Evolutionary conservation across 2,797 vertebrate genomes (phyloP).

Genomic region (Helicolenus hilgendorfi): DNA sequence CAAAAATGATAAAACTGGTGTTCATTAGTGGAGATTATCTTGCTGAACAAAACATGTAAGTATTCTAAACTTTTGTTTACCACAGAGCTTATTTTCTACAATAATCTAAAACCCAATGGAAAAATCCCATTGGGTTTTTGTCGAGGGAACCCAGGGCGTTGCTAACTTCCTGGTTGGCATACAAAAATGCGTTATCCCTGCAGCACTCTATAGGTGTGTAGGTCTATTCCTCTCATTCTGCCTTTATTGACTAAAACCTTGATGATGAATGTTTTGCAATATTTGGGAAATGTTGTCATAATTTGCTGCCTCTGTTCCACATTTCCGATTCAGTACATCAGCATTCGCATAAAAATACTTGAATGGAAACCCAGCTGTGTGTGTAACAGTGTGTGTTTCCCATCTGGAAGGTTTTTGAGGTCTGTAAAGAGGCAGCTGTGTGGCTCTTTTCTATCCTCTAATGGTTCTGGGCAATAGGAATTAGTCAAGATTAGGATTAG

Average conservation of each 20-base stretch:
- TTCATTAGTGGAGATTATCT: no score
- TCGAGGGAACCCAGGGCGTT: no score
- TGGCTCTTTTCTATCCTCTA: constrained; percentile 22
- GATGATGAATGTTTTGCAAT: not conserved
- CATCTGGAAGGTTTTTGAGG: constrained; percentile 42
- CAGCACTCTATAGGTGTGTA: no score
- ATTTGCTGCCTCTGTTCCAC: not conserved
- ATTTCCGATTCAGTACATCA: constrained; percentile 31
- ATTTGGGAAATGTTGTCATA: constrained; percentile 15
- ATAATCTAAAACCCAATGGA: no score
- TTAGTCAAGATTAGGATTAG: constrained; percentile 59
- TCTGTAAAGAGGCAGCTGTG: constrained; percentile 48
- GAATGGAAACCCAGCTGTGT: constrained; percentile 37
- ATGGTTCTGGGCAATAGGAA: constrained; percentile 44
- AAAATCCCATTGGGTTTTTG: no score
- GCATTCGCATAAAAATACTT: constrained; percentile 53
- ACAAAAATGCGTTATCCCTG: no score
- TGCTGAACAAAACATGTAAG: no score
- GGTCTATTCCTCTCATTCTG: not conserved
- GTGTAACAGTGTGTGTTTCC: constrained; percentile 6
- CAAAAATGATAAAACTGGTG: no score
- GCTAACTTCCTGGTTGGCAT: not conserved
- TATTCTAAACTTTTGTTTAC: no score
- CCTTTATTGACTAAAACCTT: not conserved
- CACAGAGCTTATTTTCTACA: no score